Conservation (phyloP, 2,113 vertebrate genomes). For the Odocoileus hemionus region DNA sequence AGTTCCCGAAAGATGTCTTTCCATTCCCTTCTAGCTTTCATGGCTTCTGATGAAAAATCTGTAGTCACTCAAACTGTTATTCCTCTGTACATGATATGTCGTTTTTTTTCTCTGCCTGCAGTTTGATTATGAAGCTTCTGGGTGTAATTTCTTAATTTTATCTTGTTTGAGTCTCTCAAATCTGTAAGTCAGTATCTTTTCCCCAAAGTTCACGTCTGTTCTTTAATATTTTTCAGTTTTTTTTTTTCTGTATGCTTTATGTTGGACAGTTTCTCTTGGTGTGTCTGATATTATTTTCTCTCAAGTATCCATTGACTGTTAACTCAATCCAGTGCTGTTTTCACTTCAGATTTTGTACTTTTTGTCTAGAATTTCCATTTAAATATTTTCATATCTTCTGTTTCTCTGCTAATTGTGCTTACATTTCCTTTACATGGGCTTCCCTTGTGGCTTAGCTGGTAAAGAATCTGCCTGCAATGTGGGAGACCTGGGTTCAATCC, state of each 20-base stretch:
- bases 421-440: neutral
- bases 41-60: neutral
- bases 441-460: neutral
- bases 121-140: neutral
- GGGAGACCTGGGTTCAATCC: neutral
- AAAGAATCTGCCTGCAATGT: neutral
- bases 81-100: neutral
- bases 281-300: neutral
- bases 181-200: neutral
- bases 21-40: neutral
- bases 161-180: neutral
- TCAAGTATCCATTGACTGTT: neutral
- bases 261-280: neutral
- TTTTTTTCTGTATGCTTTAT: neutral
- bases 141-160: neutral
- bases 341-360: neutral
- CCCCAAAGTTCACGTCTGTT: neutral
- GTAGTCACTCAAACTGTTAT: neutral
- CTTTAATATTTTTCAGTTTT: neutral
- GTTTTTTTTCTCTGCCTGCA: neutral
- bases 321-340: neutral
- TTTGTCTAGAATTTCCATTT: neutral
- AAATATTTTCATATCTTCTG: neutral
- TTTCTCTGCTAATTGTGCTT: neutral
- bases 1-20: neutral